Conservation (phyloP, 92 coral and sea anemone species). For the Palythoa caribaeorum region DNA sequence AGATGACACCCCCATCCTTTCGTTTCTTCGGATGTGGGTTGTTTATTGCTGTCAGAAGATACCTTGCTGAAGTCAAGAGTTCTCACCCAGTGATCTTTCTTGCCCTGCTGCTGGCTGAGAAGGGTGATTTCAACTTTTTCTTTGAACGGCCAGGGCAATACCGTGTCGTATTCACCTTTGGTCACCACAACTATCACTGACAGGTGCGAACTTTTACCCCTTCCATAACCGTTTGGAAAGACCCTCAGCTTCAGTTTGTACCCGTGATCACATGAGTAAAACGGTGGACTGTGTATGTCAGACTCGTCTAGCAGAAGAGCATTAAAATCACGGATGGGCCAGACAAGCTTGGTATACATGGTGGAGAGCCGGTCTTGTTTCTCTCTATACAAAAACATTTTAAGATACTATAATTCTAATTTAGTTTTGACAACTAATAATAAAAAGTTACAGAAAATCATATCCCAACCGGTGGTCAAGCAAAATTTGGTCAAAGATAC, state of each 20-base stretch:
- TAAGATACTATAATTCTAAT: no score
- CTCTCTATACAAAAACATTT: neutral
- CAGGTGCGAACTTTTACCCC: neutral
- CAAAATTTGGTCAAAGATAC: no score
- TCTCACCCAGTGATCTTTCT: constrained; percentile 1
- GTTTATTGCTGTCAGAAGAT: neutral
- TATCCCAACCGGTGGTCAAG: no score
- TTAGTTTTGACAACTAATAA: no score
- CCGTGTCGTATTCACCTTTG: neutral
- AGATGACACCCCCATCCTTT: neutral
- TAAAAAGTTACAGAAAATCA: no score
- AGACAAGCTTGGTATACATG: neutral
- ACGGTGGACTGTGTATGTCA: neutral
- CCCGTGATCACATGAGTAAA: neutral
- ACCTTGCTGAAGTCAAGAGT: neutral
- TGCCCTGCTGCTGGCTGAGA: neutral
- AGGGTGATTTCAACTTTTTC: neutral
- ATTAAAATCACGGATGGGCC: neutral
- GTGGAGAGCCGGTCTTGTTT: neutral
- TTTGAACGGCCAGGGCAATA: neutral
- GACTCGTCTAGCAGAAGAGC: neutral
- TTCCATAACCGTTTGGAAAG: neutral
- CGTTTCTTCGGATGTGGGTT: neutral
- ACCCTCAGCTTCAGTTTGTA: neutral
- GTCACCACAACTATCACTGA: neutral